Evolutionary conservation across 2,797 vertebrate species (phyloP).

Genomic region (Takifugu rubripes): DNA sequence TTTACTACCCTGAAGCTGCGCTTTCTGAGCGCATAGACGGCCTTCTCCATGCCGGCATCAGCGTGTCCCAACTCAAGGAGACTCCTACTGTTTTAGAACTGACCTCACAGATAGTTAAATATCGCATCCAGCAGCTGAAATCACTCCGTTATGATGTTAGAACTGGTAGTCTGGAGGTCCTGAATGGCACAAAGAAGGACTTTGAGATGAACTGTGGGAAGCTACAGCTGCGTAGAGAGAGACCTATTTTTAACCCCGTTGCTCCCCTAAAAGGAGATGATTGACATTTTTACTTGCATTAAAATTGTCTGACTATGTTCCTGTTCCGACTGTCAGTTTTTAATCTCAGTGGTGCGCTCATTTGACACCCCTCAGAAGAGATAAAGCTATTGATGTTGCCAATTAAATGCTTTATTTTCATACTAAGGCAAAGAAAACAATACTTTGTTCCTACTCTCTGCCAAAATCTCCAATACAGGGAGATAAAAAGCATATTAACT

Average conservation of each 20-base stretch:
- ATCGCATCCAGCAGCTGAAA: slow-evolving; percentile 82
- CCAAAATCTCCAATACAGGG: slow-evolving; percentile 5
- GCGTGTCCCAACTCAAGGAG: slow-evolving; percentile 79
- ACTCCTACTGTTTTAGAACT: slow-evolving; percentile 85
- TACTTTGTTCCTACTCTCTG: neutral
- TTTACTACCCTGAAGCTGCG: slow-evolving; percentile 81
- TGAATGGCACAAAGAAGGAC: slow-evolving; percentile 92
- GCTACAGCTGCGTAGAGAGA: slow-evolving; percentile 79
- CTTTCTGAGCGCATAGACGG: slow-evolving; percentile 81
- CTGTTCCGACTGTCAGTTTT: neutral
- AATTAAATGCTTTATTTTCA: neutral
- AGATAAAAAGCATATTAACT: neutral
- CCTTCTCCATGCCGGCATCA: slow-evolving; percentile 80
- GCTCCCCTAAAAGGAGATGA: slow-evolving; percentile 81
- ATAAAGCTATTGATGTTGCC: neutral
- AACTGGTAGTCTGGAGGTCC: slow-evolving; percentile 76
- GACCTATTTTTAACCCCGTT: slow-evolving; percentile 92
- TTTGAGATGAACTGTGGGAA: slow-evolving; percentile 85
- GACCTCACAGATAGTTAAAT: slow-evolving; percentile 85
- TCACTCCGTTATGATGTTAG: slow-evolving; percentile 76
- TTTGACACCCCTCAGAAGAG: neutral
- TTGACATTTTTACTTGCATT: slow-evolving; percentile 46
- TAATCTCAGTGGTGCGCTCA: slow-evolving; percentile 8
- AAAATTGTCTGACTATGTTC: slow-evolving; percentile 5
- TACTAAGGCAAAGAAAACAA: neutral